These are phyloP conservation scores for Crenichthys baileyi DNA, from an alignment of 2,797 vertebrate species.

Conservation along the genomic window DNA sequence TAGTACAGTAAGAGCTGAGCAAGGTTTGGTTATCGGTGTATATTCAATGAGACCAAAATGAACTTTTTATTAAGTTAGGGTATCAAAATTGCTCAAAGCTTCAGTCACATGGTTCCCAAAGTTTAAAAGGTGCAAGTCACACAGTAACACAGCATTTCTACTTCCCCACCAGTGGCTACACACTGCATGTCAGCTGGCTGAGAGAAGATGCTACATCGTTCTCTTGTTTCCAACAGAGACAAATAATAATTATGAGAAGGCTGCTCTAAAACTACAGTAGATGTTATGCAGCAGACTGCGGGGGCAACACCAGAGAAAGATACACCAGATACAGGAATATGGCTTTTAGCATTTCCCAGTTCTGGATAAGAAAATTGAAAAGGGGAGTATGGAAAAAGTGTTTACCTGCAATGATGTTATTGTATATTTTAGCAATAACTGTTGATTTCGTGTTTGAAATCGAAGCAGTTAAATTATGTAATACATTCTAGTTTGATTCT, in stretches of 20 bases:
- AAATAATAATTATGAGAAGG: too few relatives aligned
- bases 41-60: neutral
- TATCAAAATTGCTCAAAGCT: neutral
- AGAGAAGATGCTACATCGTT: neutral
- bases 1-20: neutral
- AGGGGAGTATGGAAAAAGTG: too few relatives aligned
- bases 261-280: too few relatives aligned
- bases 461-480: neutral
- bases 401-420: neutral
- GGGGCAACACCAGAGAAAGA: too few relatives aligned
- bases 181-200: neutral
- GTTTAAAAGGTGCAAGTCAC: neutral
- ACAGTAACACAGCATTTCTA: neutral
- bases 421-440: neutral
- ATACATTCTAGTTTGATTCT: neutral
- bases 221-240: neutral
- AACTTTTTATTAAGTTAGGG: too few relatives aligned
- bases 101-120: neutral
- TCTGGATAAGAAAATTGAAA: too few relatives aligned
- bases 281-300: too few relatives aligned
- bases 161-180: neutral
- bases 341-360: too few relatives aligned
- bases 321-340: too few relatives aligned
- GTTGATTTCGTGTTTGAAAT: neutral
- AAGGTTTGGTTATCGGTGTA: neutral